These are phyloP conservation scores for Recurvirostra avosetta DNA, from an alignment of 2,113 vertebrate species.

Conservation along the genomic window DNA sequence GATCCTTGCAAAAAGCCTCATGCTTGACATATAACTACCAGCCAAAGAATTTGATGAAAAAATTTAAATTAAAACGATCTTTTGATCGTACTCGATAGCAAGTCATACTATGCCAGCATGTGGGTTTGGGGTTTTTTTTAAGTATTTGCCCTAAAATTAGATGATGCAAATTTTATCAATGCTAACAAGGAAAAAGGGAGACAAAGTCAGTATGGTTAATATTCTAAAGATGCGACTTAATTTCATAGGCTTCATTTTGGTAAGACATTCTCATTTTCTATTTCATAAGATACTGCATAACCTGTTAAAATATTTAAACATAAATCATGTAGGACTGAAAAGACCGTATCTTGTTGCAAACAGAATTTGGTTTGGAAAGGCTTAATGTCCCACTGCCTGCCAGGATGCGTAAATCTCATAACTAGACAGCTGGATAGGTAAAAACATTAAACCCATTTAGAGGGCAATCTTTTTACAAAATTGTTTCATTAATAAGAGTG, in stretches of 20 bases:
- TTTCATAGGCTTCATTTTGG: conserved; percentile 61
- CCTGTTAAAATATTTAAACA: conserved; percentile 69
- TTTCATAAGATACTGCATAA: conserved; percentile 65
- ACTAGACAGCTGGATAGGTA: conserved; percentile 64
- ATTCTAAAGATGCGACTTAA: conserved; percentile 62
- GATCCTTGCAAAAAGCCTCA: not conserved
- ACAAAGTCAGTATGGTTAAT: conserved; percentile 46
- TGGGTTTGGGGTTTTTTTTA: not conserved
- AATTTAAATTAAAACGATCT: not conserved
- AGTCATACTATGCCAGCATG: not conserved
- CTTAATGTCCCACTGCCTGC: conserved; percentile 52
- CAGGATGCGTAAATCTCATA: conserved; percentile 55
- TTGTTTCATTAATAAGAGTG: conserved; percentile 76
- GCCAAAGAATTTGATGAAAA: not conserved
- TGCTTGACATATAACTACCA: not conserved
- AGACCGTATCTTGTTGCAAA: conserved; percentile 66
- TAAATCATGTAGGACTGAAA: conserved; percentile 66
- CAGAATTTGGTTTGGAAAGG: conserved; percentile 63
- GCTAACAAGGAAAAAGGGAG: not conserved
- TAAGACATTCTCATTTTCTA: conserved; percentile 58
- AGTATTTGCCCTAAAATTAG: conserved; percentile 44
- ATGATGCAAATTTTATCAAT: conserved; percentile 48
- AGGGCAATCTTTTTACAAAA: conserved; percentile 72
- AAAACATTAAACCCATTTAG: conserved; percentile 71
- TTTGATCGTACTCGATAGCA: not conserved